Evolutionary conservation across 1,140 invertebrate species (phyloP), one percentile per base, ranked within the genome.

Genomic region (Acyrthosiphon pisum): DNA sequence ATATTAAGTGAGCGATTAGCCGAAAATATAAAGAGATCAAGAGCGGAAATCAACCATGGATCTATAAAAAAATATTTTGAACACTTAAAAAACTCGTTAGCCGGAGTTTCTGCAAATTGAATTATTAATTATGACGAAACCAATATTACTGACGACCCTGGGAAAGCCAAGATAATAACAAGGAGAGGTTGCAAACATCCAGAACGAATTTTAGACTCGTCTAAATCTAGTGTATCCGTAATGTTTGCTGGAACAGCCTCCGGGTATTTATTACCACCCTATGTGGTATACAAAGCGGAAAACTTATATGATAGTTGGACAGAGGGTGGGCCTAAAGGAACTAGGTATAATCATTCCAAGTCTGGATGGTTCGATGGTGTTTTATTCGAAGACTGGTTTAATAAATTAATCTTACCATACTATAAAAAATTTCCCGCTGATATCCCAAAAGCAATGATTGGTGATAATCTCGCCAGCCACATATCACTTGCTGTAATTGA

Each of bases 91-190:
- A 81, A 90, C 48, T 93, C 94, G 41, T 68, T 95, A 46, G 86
- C 95, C 93, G 94, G 94, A 87, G 94, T 95, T 76, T 94, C 94
- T 41, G 94, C 94, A 68, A 23, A 94, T 48, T 94, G 94, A 92
- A 95, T 95, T 37, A 87, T 95, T 6, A 95, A 95, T 93, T 95
- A 95, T 93, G 95, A 95, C 88, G 95, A 95, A 94, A 95, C 95
- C 8, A 95, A 95, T 94, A n/a, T 88, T 30, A 48, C 87, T 18
- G 48, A 88, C 50, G 87, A 88, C 30, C 86, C 86, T 23, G 86
- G 86, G 30, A 46, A 48, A 48, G 94, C 93, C 94, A 93, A 91
- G 44, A 48, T 92, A 26, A 81, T 94, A 89, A 81, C 48, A 41
- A 94, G 93, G 81, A 76, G 93, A 89, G 93, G 93, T 44, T 48